These are phyloP conservation scores for Alviniconcha strummeri DNA, from an alignment of 2,888 invertebrate genomes.

Conservation along the genomic window DNA sequence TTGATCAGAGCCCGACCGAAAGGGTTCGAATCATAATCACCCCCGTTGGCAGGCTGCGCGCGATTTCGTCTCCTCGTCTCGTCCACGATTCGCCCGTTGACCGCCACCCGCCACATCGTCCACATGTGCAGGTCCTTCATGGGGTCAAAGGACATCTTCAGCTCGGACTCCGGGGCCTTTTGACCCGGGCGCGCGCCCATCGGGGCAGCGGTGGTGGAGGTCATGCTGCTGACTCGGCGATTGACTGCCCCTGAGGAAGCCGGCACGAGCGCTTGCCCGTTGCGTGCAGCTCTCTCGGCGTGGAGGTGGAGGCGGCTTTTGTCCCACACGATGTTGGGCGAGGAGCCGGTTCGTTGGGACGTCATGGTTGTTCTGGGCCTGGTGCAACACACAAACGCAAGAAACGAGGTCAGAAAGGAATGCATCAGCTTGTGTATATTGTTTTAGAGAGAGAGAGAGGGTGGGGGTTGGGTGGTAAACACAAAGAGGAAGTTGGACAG, in stretches of 20 bases:
- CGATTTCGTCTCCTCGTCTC: slow-evolving; percentile 30
- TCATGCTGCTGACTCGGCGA: not conserved
- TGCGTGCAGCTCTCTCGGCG: not conserved
- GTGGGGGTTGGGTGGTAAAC: no score
- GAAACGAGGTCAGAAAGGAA: not conserved
- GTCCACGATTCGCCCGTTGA: slow-evolving; percentile 47
- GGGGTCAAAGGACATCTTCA: slow-evolving; percentile 43
- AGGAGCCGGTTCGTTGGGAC: not conserved
- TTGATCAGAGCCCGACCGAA: slow-evolving; percentile 39
- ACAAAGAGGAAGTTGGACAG: no score
- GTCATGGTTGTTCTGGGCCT: slow-evolving; percentile 21
- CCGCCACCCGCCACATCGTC: slow-evolving; percentile 49
- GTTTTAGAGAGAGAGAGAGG: no score
- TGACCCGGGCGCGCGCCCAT: not conserved
- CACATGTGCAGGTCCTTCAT: slow-evolving; percentile 47
- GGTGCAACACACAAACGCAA: not conserved
- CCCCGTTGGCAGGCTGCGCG: not conserved
- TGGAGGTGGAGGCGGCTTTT: slow-evolving; percentile 27
- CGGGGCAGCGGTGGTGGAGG: not conserved
- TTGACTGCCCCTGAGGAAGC: slow-evolving; percentile 10
- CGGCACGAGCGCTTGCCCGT: not conserved
- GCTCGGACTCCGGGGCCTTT: slow-evolving; percentile 10
- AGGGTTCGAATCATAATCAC: slow-evolving; percentile 16
- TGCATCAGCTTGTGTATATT: no score
- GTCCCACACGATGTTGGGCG: slow-evolving; percentile 22